Percentiles rank a stretch among this genome's conserved stretches.
Conservation (phyloP, 2,797 vertebrate genomes). For the Tolypeutes matacus region DNA sequence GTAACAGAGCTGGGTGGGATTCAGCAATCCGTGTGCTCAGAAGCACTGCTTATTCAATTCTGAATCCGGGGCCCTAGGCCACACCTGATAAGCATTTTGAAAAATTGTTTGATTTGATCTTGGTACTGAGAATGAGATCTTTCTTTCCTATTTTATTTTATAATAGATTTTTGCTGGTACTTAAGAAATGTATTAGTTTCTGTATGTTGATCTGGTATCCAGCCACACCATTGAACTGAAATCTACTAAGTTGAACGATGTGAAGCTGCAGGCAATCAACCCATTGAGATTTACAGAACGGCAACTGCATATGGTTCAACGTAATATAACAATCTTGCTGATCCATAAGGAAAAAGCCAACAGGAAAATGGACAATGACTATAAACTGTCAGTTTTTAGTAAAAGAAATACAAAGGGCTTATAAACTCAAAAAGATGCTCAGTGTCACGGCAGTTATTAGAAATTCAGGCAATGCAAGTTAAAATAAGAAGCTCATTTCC, state of each 20-base stretch:
- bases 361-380: not conserved
- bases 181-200: not conserved
- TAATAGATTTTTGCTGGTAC: not conserved
- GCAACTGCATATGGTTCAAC: not conserved
- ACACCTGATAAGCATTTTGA: too few relatives aligned
- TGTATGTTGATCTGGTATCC: not conserved
- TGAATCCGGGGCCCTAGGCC: not conserved
- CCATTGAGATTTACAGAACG: not conserved
- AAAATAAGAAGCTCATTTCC: not conserved
- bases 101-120: not conserved
- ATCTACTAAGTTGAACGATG: not conserved
- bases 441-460: not conserved
- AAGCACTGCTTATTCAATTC: not conserved
- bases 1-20: too few relatives aligned
- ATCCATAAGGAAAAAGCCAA: not conserved
- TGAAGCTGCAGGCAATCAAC: not conserved
- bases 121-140: not conserved
- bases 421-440: not conserved
- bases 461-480: not conserved
- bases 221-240: not conserved
- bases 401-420: not conserved
- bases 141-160: constrained; percentile 1
- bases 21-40: not conserved
- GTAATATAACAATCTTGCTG: not conserved
- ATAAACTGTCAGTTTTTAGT: not conserved